Base-by-base conservation (phyloP, 2,888 invertebrate genomes). In the Mylabris sibirica region DNA sequence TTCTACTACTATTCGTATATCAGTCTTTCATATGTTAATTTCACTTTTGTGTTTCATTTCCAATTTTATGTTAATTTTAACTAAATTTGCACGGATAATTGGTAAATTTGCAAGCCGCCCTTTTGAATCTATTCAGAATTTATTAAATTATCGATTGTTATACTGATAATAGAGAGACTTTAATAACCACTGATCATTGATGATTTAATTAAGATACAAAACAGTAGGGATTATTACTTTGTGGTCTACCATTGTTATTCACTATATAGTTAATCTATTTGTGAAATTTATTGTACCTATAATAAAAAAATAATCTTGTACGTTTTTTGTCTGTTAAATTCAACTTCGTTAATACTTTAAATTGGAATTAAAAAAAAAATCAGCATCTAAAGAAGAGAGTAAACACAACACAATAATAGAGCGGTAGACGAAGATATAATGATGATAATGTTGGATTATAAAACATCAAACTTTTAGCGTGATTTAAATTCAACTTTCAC, bases 21-120 rank as follows among this genome's bases (percentile, higher is more conserved):
- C 63, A 63, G 65, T 69, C 70, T 75, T 75, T 75, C 74, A 74
- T 72, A 75, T 75, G 74, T 71, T 73, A 75, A 75, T 75, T 66
- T 57, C 63, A 72, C 68, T 72, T 74, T 73, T 71, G 66, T 73
- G 49, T 9, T 22, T 53, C 53, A 64, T 60, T 69, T 67, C 30
- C 70, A 74, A 73, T 73, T 53, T 74, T 75, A 73, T 74, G 74
- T 74, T 75, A 75, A 74, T 74, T 75, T 72, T 62, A 68, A 74
- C 72, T 73, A 72, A 72, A 69, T 73, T 62, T 26, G 20, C 3
- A 22, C 3, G 8, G n/a, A 41, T 53, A 24, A 53, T 53, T 53
- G 53, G 24, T 4, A 24, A 53, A 53, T 53, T 53, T 24, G 22
- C 53, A 53, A 24, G 12, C 12, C 9, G 12, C 20, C 11, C 49